Conservation (phyloP, 2,888 invertebrate genomes). For the Idaea biselata region DNA sequence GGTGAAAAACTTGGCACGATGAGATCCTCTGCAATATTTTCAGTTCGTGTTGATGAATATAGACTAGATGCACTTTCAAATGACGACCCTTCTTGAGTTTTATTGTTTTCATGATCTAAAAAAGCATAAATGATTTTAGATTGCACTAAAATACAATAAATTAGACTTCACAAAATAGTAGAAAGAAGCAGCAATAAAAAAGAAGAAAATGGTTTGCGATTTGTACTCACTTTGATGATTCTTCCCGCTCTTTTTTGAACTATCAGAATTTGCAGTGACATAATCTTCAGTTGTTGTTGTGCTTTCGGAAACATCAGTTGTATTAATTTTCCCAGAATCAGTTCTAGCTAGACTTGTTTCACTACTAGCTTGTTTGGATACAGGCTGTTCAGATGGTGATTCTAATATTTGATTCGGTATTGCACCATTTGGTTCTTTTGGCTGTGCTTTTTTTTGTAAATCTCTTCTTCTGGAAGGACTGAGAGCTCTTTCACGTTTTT, state of each 20-base stretch:
- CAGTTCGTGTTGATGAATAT: slow-evolving; percentile 88
- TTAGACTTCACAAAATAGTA: neutral
- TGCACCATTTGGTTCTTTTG: slow-evolving; percentile 68
- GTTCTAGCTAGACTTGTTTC: slow-evolving; percentile 82
- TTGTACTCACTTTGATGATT: slow-evolving; percentile 63
- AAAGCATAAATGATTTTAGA: slow-evolving; percentile 6
- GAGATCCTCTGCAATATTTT: slow-evolving; percentile 84
- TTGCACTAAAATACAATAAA: neutral
- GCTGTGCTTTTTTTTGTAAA: slow-evolving; percentile 62
- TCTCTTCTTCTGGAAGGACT: slow-evolving; percentile 77
- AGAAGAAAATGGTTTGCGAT: neutral
- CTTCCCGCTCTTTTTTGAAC: slow-evolving; percentile 82
- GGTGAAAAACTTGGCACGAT: slow-evolving; percentile 82
- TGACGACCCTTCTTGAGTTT: slow-evolving; percentile 88
- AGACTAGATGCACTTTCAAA: slow-evolving; percentile 92
- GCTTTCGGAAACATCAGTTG: slow-evolving; percentile 91
- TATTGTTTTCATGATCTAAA: slow-evolving; percentile 81
- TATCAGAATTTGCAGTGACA: slow-evolving; percentile 91
- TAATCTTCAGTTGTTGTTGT: slow-evolving; percentile 93
- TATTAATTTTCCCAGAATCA: slow-evolving; percentile 86
- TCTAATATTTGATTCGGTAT: slow-evolving; percentile 64
- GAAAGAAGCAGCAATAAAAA: neutral
- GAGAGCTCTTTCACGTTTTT: slow-evolving; percentile 74
- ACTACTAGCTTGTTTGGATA: slow-evolving; percentile 61
- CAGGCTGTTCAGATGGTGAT: slow-evolving; percentile 57